Conservation (phyloP, 2,797 vertebrate genomes). For the Anolis apletophallus region DNA sequence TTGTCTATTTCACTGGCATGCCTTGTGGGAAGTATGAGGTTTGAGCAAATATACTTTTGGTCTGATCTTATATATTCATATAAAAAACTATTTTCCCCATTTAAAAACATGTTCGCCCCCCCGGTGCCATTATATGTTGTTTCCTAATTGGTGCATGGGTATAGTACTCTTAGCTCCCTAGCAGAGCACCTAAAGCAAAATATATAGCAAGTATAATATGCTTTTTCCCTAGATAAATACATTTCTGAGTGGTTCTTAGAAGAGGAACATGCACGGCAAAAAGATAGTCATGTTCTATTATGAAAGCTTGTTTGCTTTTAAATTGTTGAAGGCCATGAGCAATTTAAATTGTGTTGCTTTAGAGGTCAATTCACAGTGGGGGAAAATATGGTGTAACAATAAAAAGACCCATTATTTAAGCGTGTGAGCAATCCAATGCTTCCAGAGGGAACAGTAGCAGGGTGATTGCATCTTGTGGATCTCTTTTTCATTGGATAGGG, state of each 20-base stretch:
- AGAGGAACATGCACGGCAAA: background rate
- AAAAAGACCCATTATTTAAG: constrained; percentile 14
- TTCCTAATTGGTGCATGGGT: background rate
- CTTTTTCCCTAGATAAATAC: background rate
- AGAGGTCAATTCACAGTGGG: background rate
- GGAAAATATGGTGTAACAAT: constrained; percentile 2
- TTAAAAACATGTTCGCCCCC: background rate
- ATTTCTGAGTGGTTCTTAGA: background rate
- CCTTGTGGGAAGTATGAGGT: background rate
- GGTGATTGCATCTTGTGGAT: background rate
- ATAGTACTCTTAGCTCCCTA: background rate
- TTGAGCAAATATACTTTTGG: background rate
- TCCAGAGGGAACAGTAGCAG: background rate
- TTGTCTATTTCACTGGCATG: background rate
- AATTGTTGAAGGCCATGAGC: background rate
- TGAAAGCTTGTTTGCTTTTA: background rate
- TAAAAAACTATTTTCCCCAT: background rate
- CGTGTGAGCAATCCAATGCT: background rate
- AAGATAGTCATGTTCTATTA: background rate
- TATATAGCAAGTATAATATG: background rate
- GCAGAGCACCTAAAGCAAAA: background rate
- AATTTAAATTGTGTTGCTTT: constrained; percentile 4
- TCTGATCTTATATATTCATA: background rate
- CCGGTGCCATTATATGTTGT: background rate
- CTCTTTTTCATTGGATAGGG: background rate